A percentile compares a stretch with the other conserved stretches of the same genome.
Conservation (phyloP, 2,113 vertebrate species). For the Thalassoma bifasciatum region DNA sequence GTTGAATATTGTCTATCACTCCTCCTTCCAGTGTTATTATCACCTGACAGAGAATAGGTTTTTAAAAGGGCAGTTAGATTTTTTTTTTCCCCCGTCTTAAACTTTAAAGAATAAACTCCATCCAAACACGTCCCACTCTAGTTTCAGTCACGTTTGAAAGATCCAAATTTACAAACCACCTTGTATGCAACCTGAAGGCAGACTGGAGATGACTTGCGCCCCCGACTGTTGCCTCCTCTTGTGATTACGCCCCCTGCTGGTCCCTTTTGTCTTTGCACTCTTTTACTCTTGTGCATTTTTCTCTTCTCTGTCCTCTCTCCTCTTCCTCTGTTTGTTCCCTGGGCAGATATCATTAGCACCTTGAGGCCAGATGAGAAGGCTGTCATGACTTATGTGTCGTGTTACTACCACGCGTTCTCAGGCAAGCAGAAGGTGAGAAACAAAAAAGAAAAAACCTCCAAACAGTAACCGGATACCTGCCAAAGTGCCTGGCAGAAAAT, state of each 20-base stretch:
- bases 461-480: conserved; percentile 11
- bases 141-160: no score
- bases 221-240: conserved; percentile 50
- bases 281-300: conserved; percentile 81
- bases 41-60: no score
- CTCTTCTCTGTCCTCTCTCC: conserved; percentile 56
- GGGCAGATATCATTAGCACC: conserved; percentile 99
- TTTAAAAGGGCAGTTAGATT: no score
- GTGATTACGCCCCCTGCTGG: conserved; percentile 72
- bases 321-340: conserved; percentile 76
- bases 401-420: conserved; percentile 99
- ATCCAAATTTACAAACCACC: neutral
- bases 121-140: conserved; percentile 15
- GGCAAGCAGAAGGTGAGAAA: conserved; percentile 99
- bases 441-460: neutral
- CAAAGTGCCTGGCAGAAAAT: conserved; percentile 7
- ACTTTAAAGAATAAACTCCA: neutral
- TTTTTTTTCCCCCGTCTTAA: neutral
- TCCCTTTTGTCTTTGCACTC: conserved; percentile 78
- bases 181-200: neutral
- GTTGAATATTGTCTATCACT: no score
- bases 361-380: conserved; percentile 99
- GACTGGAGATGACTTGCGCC: conserved; percentile 60
- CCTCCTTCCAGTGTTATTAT: no score
- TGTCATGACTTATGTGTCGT: conserved; percentile 99